Evolutionary conservation across 2,888 invertebrate species (phyloP).

Genomic region (Cistogaster globosa): DNA sequence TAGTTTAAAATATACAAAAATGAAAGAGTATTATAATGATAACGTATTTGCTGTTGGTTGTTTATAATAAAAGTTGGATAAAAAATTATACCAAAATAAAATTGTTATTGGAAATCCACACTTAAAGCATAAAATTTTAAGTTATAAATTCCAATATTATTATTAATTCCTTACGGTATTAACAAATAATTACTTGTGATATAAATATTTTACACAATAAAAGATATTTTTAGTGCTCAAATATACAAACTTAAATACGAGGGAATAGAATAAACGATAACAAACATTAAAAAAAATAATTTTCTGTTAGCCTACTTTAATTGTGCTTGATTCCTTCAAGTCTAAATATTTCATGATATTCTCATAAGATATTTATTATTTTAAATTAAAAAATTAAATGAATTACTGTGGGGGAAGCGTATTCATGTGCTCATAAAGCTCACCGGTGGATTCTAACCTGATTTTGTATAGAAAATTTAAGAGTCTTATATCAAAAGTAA

Average conservation of each 20-base stretch:
- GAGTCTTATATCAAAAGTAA: too few species aligned
- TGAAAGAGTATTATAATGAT: constrained; percentile 39
- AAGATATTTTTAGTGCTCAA: not conserved
- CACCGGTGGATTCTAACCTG: too few species aligned
- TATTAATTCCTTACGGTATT: not conserved
- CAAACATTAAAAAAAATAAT: too few species aligned
- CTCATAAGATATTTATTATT: too few species aligned
- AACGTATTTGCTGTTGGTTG: constrained; percentile 1
- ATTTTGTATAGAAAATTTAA: too few species aligned
- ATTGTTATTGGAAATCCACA: not conserved
- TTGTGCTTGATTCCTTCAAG: too few species aligned
- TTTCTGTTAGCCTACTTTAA: too few species aligned
- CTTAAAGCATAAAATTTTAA: not conserved
- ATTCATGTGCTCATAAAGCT: too few species aligned
- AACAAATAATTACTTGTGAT: not conserved
- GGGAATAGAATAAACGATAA: too few species aligned
- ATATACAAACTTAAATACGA: not conserved
- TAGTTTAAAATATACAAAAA: constrained; percentile 29
- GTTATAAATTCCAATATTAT: not conserved
- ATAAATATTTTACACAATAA: not conserved
- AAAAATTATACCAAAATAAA: constrained; percentile 20
- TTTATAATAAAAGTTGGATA: not conserved
- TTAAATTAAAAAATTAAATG: too few species aligned
- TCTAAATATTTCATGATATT: too few species aligned
- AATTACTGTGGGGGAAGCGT: too few species aligned